Conservation (phyloP, 2,888 invertebrate genomes). For the Plagodis dolabraria region DNA sequence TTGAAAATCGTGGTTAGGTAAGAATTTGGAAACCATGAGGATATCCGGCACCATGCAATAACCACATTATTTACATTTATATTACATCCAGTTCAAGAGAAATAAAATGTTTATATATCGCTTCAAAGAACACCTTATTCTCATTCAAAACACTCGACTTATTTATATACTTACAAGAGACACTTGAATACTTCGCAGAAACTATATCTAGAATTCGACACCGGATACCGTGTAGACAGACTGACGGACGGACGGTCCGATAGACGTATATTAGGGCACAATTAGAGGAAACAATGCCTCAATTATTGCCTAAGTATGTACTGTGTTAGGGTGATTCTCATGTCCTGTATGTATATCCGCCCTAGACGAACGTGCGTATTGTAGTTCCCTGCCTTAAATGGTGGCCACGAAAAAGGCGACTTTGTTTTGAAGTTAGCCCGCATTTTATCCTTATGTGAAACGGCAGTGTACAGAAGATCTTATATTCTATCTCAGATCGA, state of each 20-base stretch:
- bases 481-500: no score
- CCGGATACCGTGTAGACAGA: constrained; percentile 58
- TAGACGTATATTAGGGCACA: constrained; percentile 41
- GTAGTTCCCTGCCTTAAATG: neutral
- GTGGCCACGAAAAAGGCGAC: no score
- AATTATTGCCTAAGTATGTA: constrained; percentile 46
- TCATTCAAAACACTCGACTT: constrained; percentile 42
- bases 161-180: constrained; percentile 36
- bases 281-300: constrained; percentile 62
- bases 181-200: constrained; percentile 54
- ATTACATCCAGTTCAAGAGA: constrained; percentile 9
- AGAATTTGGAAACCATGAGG: no score
- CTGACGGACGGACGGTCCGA: constrained; percentile 38
- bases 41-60: no score
- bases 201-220: constrained; percentile 63
- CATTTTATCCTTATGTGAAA: no score
- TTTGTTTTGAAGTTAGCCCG: no score
- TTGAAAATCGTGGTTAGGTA: no score
- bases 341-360: constrained; percentile 46
- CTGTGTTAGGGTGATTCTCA: constrained; percentile 35
- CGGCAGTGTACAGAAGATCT: no score
- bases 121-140: constrained; percentile 35
- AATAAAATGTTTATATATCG: constrained; percentile 22
- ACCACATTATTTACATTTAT: neutral
- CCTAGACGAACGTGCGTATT: constrained; percentile 22